Evolutionary conservation across 2,113 vertebrate genomes (phyloP).

Genomic region (Campylomormyrus tamandua): DNA sequence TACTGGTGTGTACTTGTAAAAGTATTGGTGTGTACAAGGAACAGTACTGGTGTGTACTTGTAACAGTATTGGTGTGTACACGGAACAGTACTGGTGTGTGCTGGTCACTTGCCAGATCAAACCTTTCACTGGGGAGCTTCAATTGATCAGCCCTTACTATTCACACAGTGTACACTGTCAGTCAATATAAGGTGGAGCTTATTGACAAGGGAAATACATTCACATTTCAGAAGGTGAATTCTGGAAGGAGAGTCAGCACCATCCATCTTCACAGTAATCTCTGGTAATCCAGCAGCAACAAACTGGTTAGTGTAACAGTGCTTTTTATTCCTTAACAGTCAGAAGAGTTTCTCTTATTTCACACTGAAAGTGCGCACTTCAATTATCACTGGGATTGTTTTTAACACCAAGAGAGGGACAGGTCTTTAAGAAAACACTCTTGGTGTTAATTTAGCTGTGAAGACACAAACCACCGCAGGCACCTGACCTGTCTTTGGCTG

Average conservation of each 20-base stretch:
- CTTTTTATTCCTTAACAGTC: neutral
- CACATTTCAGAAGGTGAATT: neutral
- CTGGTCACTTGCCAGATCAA: neutral
- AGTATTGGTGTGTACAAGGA: neutral
- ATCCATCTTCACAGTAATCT: neutral
- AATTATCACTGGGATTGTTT: neutral
- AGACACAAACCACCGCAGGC: neutral
- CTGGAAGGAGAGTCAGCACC: neutral
- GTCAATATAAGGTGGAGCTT: neutral
- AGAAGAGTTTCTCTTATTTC: neutral
- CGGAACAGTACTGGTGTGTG: neutral
- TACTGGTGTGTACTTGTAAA: neutral
- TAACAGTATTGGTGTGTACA: neutral
- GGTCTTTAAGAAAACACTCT: neutral
- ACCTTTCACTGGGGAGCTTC: neutral
- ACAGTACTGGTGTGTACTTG: neutral
- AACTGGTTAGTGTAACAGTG: neutral
- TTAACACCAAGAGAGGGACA: neutral
- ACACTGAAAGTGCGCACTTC: neutral
- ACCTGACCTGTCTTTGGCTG: neutral
- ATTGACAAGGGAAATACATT: neutral
- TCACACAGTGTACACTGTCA: neutral
- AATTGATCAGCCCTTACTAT: neutral
- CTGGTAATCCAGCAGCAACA: neutral
- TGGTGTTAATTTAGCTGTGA: neutral